These are phyloP conservation scores for Cerceris rybyensis DNA, from an alignment of 2,888 invertebrate species.

Conservation along the genomic window DNA sequence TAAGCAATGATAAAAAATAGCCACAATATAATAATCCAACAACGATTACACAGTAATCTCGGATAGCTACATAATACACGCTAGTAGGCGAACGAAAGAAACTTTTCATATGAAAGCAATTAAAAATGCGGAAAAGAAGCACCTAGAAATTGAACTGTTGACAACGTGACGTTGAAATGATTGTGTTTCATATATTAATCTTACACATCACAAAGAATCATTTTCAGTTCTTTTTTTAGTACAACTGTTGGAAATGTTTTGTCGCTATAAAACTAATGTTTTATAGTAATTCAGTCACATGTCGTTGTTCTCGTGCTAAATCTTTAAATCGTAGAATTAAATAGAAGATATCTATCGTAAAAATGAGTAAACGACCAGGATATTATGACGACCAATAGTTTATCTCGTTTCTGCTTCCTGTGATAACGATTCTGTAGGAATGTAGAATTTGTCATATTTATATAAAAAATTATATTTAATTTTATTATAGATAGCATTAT, in stretches of 20 bases:
- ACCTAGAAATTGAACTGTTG: conserved; percentile 56
- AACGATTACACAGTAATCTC: conserved; percentile 61
- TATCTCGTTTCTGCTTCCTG: too few relatives aligned
- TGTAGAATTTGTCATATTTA: too few relatives aligned
- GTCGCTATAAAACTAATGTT: conserved; percentile 45
- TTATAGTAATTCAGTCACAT: conserved; percentile 17
- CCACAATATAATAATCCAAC: conserved; percentile 49
- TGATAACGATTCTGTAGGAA: too few relatives aligned
- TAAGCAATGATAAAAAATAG: conserved; percentile 57
- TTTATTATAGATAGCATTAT: too few relatives aligned
- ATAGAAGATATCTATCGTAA: not conserved
- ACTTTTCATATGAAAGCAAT: conserved; percentile 57
- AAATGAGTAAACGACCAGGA: too few relatives aligned
- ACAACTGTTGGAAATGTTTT: conserved; percentile 53
- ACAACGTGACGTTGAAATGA: conserved; percentile 39
- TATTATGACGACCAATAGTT: too few relatives aligned
- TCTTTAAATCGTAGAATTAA: not conserved
- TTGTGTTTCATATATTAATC: conserved; percentile 54
- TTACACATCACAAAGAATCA: not conserved
- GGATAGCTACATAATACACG: conserved; percentile 59
- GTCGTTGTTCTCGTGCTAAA: conserved; percentile 29
- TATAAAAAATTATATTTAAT: too few relatives aligned
- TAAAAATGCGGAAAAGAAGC: conserved; percentile 63
- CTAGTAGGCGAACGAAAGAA: conserved; percentile 67
- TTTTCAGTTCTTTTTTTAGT: not conserved